These are phyloP conservation scores for Leptopilina syphax DNA, from an alignment of 2,888 invertebrate genomes.

Conservation along the genomic window DNA sequence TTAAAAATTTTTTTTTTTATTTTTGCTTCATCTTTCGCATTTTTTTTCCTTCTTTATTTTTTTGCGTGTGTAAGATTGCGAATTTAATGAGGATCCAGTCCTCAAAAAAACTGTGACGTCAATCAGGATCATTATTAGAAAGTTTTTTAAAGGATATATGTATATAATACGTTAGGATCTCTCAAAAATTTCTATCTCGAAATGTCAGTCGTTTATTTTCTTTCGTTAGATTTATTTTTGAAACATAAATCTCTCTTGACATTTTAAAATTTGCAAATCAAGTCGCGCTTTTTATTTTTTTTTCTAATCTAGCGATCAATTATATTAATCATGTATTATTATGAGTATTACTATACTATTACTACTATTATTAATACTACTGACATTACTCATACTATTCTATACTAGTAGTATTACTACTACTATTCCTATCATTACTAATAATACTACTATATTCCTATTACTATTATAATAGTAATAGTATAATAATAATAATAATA, in stretches of 20 bases:
- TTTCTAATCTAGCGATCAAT: not conserved
- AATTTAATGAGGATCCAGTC: slow-evolving; percentile 22
- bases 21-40: too few relatives aligned
- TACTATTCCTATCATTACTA: too few relatives aligned
- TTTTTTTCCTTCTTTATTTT: not conserved
- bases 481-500: too few relatives aligned
- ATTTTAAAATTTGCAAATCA: slow-evolving; percentile 3
- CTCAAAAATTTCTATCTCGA: slow-evolving; percentile 3
- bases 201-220: slow-evolving; percentile 9
- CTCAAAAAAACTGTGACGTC: slow-evolving; percentile 13
- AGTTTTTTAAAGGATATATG: not conserved
- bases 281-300: not conserved
- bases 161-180: not conserved
- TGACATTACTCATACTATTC: too few relatives aligned
- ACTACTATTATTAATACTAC: too few relatives aligned
- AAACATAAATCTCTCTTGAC: slow-evolving; percentile 1
- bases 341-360: too few relatives aligned
- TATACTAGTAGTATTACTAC: too few relatives aligned
- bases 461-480: too few relatives aligned
- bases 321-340: too few relatives aligned
- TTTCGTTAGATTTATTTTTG: slow-evolving; percentile 4
- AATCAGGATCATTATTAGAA: slow-evolving; percentile 17
- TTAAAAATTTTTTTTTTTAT: too few relatives aligned
- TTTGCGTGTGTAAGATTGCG: not conserved
- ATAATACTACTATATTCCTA: too few relatives aligned